These are phyloP conservation scores for Argyra leucocephala DNA, from an alignment of 2,888 invertebrate genomes.

Conservation along the genomic window DNA sequence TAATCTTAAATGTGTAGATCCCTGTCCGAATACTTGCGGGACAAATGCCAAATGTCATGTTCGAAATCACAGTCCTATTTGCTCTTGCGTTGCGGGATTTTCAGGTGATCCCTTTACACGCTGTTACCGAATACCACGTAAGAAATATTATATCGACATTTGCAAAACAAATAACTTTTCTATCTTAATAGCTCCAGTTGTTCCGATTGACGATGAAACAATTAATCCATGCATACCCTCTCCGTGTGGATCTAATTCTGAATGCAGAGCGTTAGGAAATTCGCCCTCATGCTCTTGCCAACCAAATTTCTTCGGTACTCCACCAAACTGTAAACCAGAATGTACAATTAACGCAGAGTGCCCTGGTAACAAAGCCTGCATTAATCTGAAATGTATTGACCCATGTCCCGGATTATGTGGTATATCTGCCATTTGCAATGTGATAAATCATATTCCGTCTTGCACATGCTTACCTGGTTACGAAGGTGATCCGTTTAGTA, in stretches of 20 bases:
- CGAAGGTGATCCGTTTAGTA: slow-evolving; percentile 22
- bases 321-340: slow-evolving; percentile 69
- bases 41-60: slow-evolving; percentile 61
- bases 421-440: slow-evolving; percentile 57
- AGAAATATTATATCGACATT: slow-evolving; percentile 32
- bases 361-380: slow-evolving; percentile 55
- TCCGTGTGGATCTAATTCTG: slow-evolving; percentile 56
- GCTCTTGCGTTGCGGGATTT: slow-evolving; percentile 54
- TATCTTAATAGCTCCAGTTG: slow-evolving; percentile 26
- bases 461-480: slow-evolving; percentile 46
- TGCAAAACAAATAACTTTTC: not conserved
- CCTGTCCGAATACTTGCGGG: slow-evolving; percentile 67
- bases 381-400: slow-evolving; percentile 61
- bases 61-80: slow-evolving; percentile 64
- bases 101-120: slow-evolving; percentile 65
- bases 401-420: slow-evolving; percentile 65
- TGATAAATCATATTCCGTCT: slow-evolving; percentile 62
- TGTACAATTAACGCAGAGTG: slow-evolving; percentile 69
- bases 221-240: slow-evolving; percentile 53
- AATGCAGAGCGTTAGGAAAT: slow-evolving; percentile 56
- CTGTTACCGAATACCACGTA: slow-evolving; percentile 52
- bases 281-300: slow-evolving; percentile 54
- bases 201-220: slow-evolving; percentile 30
- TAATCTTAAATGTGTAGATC: slow-evolving; percentile 67
- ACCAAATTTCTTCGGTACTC: slow-evolving; percentile 54